Evolutionary conservation across 2,888 invertebrate species (phyloP).

Genomic region (Hydriomena furcata): DNA sequence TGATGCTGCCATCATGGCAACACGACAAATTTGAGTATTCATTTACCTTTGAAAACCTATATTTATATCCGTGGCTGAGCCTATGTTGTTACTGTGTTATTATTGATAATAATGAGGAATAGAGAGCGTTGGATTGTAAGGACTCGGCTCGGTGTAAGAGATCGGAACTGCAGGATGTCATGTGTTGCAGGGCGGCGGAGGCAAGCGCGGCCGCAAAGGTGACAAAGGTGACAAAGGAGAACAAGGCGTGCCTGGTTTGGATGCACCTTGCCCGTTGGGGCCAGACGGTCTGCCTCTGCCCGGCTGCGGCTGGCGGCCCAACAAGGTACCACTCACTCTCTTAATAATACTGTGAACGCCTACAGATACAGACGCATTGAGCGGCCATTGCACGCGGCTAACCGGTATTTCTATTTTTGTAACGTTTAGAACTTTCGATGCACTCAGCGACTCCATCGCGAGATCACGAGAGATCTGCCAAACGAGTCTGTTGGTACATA

Average conservation of each 20-base stretch:
- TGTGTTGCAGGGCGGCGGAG: slow-evolving; percentile 89
- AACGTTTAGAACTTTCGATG: no score
- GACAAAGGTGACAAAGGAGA: slow-evolving; percentile 97
- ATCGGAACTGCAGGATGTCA: slow-evolving; percentile 11
- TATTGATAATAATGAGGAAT: no score
- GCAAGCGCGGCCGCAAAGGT: slow-evolving; percentile 96
- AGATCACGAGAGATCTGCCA: not conserved
- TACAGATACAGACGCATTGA: no score
- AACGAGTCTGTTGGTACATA: no score
- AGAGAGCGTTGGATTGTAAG: no score
- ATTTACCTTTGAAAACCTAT: no score
- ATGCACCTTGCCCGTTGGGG: slow-evolving; percentile 99
- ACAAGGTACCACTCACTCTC: slow-evolving; percentile 85
- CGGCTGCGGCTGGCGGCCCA: slow-evolving; percentile 97
- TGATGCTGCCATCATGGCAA: no score
- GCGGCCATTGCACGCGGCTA: slow-evolving; percentile 1
- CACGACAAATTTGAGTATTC: no score
- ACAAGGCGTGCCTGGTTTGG: slow-evolving; percentile 97
- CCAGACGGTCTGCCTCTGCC: slow-evolving; percentile 97
- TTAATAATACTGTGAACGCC: no score
- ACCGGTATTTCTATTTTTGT: no score
- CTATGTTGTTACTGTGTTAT: no score
- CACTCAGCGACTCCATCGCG: not conserved
- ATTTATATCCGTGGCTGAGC: no score
- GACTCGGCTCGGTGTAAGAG: not conserved